Evolutionary conservation across 2,797 vertebrate species (phyloP), one percentile per base, ranked within the genome.

Genomic region (Delichon dasypus): DNA sequence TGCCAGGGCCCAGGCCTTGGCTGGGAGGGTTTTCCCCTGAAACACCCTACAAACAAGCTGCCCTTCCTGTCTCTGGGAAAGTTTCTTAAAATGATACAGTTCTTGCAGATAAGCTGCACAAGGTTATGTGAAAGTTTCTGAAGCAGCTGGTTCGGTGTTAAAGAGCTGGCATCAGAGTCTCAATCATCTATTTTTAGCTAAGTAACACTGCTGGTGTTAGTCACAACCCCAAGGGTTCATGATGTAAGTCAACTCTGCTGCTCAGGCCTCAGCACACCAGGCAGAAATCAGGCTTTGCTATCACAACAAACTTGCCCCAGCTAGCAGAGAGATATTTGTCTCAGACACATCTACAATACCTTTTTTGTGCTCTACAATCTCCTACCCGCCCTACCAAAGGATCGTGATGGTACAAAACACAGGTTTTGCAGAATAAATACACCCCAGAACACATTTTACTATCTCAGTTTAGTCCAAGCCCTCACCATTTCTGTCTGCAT

Each of bases 401-500:
- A 50, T 27, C 18, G 23, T 9, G 26, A 12, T 0, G 6, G 21
- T 17, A 58, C 44, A 70, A 67, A 77, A 2, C 30, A 47, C 40
- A 67, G 10, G 11, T 58, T 79, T 26, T 32, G 58, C 48, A 45
- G 32, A 77, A 54, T 5, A 47, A 72, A 61, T 14, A 34, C 21
- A 12, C 13, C 29, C 42, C 68, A 27, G 38, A 51, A 36, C 8
- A 48, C 36, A 17, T 26, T 47, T 72, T 14, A 11, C 23, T 9
- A 4, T 5, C 45, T 53, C 75, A 55, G 2, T 32, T 34, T 20
- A 50, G 20, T 23, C 16, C 19, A 68, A 87, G 80, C 65, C 70
- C 96, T 97, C 95, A 98, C 98, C 98, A 98, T 95, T 98, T 98
- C 91, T 96, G 96, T 96, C 97, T 98, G 65, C 98, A 98, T 12